These are phyloP conservation scores for Nerophis ophidion DNA, from an alignment of 2,113 vertebrate species.

Conservation along the genomic window DNA sequence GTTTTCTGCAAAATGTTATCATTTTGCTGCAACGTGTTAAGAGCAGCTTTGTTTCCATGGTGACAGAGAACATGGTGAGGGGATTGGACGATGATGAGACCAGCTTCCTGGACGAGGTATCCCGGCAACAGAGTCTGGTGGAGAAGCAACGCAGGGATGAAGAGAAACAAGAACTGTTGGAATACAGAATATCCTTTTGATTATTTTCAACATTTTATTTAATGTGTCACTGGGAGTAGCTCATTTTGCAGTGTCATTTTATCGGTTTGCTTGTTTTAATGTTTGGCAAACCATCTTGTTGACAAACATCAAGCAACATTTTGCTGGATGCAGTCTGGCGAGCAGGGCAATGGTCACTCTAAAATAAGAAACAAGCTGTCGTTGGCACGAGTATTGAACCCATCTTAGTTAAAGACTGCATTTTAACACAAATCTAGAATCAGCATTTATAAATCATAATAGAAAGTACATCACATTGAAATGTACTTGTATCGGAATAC, in stretches of 20 bases:
- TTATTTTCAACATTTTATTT: not conserved
- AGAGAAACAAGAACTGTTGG: slow-evolving; percentile 85
- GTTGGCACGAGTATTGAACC: not conserved
- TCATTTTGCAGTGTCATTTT: not conserved
- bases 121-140: slow-evolving; percentile 88
- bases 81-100: slow-evolving; percentile 94
- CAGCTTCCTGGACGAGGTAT: slow-evolving; percentile 94
- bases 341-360: too few species aligned
- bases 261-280: not conserved
- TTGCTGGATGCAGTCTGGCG: too few species aligned
- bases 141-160: slow-evolving; percentile 95
- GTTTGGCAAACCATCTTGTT: not conserved
- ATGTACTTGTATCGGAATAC: too few species aligned
- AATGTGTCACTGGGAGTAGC: not conserved
- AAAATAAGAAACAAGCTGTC: not conserved
- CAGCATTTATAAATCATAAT: not conserved
- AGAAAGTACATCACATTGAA: not conserved
- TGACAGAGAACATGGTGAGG: slow-evolving; percentile 96
- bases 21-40: slow-evolving; percentile 32
- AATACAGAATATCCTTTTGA: slow-evolving; percentile 98
- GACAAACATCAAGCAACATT: too few species aligned
- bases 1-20: slow-evolving; percentile 14
- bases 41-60: slow-evolving; percentile 54
- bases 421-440: not conserved
- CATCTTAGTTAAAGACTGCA: not conserved